Evolutionary conservation across 2,797 vertebrate genomes (phyloP).

Genomic region (Chelon labrosus): DNA sequence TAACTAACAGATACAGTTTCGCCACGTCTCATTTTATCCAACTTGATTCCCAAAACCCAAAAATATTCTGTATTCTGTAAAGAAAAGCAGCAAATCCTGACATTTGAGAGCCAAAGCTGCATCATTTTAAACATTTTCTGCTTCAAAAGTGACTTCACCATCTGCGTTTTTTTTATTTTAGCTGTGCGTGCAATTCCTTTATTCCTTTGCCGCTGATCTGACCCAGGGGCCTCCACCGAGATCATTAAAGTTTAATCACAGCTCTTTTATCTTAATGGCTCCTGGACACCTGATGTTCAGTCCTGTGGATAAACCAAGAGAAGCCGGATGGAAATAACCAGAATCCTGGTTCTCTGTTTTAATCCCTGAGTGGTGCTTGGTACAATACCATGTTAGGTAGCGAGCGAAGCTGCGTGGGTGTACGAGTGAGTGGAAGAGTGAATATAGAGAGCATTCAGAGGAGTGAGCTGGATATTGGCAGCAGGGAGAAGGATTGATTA

Average conservation of each 20-base stretch:
- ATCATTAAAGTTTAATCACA: constrained; percentile 50
- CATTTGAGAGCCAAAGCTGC: not conserved
- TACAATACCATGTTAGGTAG: constrained; percentile 76
- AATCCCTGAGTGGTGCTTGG: constrained; percentile 60
- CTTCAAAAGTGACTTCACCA: not conserved
- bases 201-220: constrained; percentile 34
- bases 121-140: not conserved
- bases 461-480: constrained; percentile 63
- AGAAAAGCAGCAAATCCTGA: constrained; percentile 10
- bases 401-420: constrained; percentile 72
- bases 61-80: not conserved
- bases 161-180: not conserved
- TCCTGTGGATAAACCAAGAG: constrained; percentile 18
- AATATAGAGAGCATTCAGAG: constrained; percentile 67
- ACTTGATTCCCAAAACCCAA: not conserved
- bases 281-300: constrained; percentile 32
- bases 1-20: not conserved
- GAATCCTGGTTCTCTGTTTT: constrained; percentile 57
- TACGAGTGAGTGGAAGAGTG: constrained; percentile 75
- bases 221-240: constrained; percentile 15
- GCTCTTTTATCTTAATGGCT: constrained; percentile 44
- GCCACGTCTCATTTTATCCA: not conserved
- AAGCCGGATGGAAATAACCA: constrained; percentile 61
- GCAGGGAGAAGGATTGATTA: constrained; percentile 50
- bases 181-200: not conserved